These are phyloP conservation scores for Pleuronectes platessa DNA, from an alignment of 2,113 vertebrate species.

Conservation along the genomic window DNA sequence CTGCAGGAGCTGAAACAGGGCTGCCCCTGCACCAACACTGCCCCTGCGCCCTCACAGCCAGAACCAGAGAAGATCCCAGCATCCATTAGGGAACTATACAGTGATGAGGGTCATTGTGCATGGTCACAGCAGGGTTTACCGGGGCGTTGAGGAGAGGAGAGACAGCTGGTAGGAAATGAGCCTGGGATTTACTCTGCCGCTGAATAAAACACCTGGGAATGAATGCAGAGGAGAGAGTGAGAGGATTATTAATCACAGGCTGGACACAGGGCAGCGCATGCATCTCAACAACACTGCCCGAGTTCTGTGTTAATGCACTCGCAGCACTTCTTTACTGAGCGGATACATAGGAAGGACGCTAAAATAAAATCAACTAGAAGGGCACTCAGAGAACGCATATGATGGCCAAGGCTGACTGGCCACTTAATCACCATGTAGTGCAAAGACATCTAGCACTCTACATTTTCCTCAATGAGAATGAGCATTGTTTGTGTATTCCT, in stretches of 20 bases:
- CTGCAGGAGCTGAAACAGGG: conserved; percentile 50
- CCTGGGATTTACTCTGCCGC: conserved; percentile 1
- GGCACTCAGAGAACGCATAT: neutral
- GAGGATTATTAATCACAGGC: conserved; percentile 22
- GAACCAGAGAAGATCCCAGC: neutral
- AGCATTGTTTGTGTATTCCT: too few species aligned
- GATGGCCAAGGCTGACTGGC: too few species aligned
- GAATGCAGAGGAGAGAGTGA: neutral
- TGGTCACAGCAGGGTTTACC: neutral
- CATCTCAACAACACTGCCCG: neutral
- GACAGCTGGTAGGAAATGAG: neutral
- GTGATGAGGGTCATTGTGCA: conserved; percentile 21
- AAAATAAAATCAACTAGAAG: neutral
- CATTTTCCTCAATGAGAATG: too few species aligned
- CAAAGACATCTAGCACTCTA: too few species aligned
- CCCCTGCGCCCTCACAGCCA: conserved; percentile 46
- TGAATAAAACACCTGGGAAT: conserved; percentile 18
- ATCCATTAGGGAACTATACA: conserved; percentile 20
- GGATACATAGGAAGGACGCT: neutral
- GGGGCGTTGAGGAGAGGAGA: neutral
- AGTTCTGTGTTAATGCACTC: conserved; percentile 12
- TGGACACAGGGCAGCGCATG: neutral
- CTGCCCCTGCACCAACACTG: conserved; percentile 48
- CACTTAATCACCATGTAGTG: too few species aligned
- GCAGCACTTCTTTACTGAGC: neutral